These are phyloP conservation scores for Steatornis caripensis DNA, from an alignment of 2,113 vertebrate species.

Conservation along the genomic window DNA sequence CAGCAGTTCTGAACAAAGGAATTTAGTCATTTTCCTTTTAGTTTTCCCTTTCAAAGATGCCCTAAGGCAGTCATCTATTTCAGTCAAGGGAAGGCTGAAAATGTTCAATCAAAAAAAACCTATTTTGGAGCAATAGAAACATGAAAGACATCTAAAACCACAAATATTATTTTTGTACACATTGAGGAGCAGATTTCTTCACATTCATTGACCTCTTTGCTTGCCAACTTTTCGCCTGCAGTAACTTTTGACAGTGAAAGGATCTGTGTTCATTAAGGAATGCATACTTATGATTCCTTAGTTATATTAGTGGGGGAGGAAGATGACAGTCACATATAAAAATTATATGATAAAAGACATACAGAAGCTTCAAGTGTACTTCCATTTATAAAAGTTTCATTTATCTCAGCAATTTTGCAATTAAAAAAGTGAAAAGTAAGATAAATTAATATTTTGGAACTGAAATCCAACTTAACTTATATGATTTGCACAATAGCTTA, in stretches of 20 bases:
- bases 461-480: not conserved
- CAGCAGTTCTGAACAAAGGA: constrained; percentile 13
- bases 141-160: constrained; percentile 58
- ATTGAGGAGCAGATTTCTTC: constrained; percentile 48
- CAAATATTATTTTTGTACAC: constrained; percentile 59
- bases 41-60: constrained; percentile 59
- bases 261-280: constrained; percentile 23
- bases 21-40: not conserved
- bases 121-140: constrained; percentile 48
- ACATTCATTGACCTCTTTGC: constrained; percentile 47
- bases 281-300: not conserved
- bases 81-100: constrained; percentile 61
- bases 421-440: not conserved
- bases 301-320: not conserved
- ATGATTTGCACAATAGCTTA: not conserved
- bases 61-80: constrained; percentile 64
- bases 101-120: constrained; percentile 58
- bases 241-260: constrained; percentile 26
- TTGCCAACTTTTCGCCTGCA: constrained; percentile 54
- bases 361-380: not conserved
- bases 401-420: not conserved
- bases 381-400: not conserved
- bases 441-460: not conserved
- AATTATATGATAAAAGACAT: not conserved
- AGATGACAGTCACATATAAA: not conserved